phyloP scores from a whole-genome alignment of 2,113 vertebrate genomes.

The Rattus rattus region DNA sequence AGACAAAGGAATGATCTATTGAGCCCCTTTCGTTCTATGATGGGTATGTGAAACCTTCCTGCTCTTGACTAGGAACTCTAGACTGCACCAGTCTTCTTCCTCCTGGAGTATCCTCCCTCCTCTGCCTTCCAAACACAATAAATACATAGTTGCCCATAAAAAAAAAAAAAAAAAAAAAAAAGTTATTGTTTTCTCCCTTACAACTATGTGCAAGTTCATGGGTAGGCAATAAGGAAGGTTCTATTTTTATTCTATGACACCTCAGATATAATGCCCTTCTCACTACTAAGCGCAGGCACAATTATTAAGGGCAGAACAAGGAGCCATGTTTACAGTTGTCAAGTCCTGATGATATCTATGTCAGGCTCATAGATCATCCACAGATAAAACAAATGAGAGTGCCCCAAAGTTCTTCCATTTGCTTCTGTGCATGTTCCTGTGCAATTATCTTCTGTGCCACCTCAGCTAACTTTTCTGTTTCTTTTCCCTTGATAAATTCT shows the following conservation, averaged over 20 bases:
- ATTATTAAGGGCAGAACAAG: not conserved
- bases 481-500: not conserved
- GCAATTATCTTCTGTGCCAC: not conserved
- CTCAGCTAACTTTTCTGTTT: not conserved
- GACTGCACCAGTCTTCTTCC: not conserved
- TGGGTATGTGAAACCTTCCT: not conserved
- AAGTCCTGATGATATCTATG: not conserved
- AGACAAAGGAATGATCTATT: slow-evolving; percentile 94
- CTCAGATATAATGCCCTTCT: not conserved
- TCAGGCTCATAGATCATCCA: not conserved
- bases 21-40: slow-evolving; percentile 65
- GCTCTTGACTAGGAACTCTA: slow-evolving; percentile 29
- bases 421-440: not conserved
- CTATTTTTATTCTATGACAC: not conserved
- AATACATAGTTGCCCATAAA: slow-evolving; percentile 47
- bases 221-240: not conserved
- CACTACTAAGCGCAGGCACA: not conserved
- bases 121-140: slow-evolving; percentile 72
- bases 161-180: too few species aligned
- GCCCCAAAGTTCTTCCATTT: not conserved
- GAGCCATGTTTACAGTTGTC: not conserved
- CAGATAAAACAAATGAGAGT: not conserved
- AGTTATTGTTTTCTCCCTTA: not conserved
- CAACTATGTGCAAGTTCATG: slow-evolving; percentile 10
- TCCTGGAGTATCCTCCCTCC: slow-evolving; percentile 40